Evolutionary conservation across 2,797 vertebrate species (phyloP).

Genomic region (Gallirallus australis): DNA sequence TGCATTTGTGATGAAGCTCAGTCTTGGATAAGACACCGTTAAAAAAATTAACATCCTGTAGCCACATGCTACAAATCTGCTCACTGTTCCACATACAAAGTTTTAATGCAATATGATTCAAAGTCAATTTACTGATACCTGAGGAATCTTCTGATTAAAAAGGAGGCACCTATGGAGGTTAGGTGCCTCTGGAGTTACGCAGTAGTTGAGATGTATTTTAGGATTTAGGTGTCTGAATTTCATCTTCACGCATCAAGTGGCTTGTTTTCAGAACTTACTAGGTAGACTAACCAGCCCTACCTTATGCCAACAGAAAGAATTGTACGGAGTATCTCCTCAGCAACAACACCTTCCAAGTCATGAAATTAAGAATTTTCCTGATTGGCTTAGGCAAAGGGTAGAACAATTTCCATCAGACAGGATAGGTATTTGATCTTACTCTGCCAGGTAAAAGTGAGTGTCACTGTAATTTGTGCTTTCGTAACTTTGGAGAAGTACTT

Average conservation of each 20-base stretch:
- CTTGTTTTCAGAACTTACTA: neutral
- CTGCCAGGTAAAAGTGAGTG: fast-evolving
- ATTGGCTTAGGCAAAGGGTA: neutral
- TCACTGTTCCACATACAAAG: neutral
- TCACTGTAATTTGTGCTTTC: neutral
- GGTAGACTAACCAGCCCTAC: neutral
- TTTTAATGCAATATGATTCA: neutral
- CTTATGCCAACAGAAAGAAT: neutral
- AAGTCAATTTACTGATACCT: neutral
- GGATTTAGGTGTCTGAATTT: neutral
- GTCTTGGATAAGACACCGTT: neutral
- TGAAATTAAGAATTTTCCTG: neutral
- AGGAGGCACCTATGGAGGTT: neutral
- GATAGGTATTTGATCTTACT: neutral
- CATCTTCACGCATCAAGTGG: neutral
- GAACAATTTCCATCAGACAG: neutral
- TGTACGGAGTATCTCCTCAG: neutral
- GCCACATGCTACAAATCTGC: neutral
- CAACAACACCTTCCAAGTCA: neutral
- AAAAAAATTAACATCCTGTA: neutral
- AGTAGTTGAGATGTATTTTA: neutral
- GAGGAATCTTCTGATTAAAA: neutral
- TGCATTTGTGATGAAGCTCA: neutral
- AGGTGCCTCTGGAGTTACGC: neutral
- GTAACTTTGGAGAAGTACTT: neutral